These are phyloP conservation scores for Abscondita cerata DNA, from an alignment of 2,888 invertebrate species.

Conservation along the genomic window DNA sequence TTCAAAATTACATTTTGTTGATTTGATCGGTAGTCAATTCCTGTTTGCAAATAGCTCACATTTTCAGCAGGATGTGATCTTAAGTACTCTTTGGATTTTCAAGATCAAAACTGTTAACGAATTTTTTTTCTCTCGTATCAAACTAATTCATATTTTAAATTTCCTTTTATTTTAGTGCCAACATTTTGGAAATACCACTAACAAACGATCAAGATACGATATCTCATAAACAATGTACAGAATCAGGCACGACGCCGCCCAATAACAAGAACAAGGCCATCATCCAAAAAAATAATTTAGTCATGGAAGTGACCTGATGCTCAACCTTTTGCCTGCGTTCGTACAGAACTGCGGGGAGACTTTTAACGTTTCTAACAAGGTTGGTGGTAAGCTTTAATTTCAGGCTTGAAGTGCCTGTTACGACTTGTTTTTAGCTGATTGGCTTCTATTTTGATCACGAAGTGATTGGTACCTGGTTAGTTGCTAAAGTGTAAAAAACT, in stretches of 20 bases:
- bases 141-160: too few relatives aligned
- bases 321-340: constrained; percentile 48
- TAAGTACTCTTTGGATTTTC: too few relatives aligned
- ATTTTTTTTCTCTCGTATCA: too few relatives aligned
- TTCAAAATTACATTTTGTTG: too few relatives aligned
- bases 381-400: constrained; percentile 36
- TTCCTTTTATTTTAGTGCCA: constrained; percentile 57
- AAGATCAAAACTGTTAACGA: too few relatives aligned
- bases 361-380: constrained; percentile 30
- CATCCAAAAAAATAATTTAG: constrained; percentile 64
- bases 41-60: too few relatives aligned
- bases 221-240: constrained; percentile 49
- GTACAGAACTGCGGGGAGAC: constrained; percentile 31
- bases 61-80: too few relatives aligned
- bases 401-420: constrained; percentile 41
- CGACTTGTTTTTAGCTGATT: constrained; percentile 31
- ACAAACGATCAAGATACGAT: constrained; percentile 50
- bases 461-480: constrained; percentile 31
- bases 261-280: constrained; percentile 58
- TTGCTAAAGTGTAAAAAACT: constrained; percentile 15
- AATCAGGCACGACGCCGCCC: constrained; percentile 46
- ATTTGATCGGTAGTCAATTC: too few relatives aligned
- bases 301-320: constrained; percentile 70
- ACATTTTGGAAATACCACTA: constrained; percentile 58
- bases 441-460: constrained; percentile 27